A percentile compares a stretch with the other conserved stretches of the same genome.
Conservation (phyloP, 2,113 vertebrate species). For the Myrmecobius fasciatus region DNA sequence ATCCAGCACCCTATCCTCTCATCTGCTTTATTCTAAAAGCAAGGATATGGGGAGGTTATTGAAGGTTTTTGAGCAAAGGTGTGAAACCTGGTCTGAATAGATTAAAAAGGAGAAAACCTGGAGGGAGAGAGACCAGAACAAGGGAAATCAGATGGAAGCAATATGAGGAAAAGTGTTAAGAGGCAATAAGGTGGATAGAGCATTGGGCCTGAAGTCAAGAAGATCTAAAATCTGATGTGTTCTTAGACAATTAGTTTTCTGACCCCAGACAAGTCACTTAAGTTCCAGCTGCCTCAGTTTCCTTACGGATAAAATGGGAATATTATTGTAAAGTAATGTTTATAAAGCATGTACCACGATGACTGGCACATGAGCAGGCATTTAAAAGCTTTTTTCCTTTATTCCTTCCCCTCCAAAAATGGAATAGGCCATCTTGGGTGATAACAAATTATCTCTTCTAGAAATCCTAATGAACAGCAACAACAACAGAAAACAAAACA, state of each 20-base stretch:
- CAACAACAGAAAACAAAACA: too few relatives aligned
- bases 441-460: not conserved
- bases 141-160: not conserved
- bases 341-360: not conserved
- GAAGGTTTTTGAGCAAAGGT: not conserved
- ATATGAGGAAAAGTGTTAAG: not conserved
- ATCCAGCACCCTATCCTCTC: not conserved
- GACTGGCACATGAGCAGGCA: not conserved
- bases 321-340: not conserved
- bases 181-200: not conserved
- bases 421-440: not conserved
- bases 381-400: not conserved
- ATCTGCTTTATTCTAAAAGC: not conserved
- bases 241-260: not conserved
- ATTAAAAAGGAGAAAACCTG: not conserved
- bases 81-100: not conserved
- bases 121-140: not conserved
- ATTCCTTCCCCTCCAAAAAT: not conserved
- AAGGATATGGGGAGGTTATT: not conserved
- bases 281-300: not conserved
- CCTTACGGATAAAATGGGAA: not conserved
- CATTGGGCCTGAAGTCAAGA: not conserved
- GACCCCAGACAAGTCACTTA: not conserved
- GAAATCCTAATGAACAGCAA: not conserved
- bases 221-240: not conserved